Conservation (phyloP, 2,888 invertebrate species). For the Hermodice carunculata region DNA sequence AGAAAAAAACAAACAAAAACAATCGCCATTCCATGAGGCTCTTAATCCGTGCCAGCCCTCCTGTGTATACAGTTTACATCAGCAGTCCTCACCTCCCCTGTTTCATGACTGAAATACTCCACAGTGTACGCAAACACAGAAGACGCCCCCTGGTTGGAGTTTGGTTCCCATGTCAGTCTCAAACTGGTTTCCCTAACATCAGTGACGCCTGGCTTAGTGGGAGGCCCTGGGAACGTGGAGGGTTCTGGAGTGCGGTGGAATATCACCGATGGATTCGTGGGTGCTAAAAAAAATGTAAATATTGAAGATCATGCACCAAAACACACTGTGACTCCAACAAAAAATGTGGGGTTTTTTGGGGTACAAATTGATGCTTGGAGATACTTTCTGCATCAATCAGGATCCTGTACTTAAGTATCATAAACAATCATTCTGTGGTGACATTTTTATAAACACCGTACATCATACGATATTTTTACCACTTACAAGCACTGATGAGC, state of each 20-base stretch:
- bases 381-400: too few species aligned
- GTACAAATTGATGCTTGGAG: too few species aligned
- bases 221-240: conserved; percentile 46
- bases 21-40: too few species aligned
- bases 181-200: conserved; percentile 42
- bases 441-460: too few species aligned
- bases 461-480: too few species aligned
- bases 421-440: too few species aligned
- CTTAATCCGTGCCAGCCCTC: too few species aligned
- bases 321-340: conserved; percentile 65
- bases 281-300: conserved; percentile 51
- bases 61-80: too few species aligned
- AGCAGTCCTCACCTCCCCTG: conserved; percentile 69
- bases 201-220: conserved; percentile 37
- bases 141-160: conserved; percentile 45
- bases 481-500: too few species aligned
- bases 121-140: conserved; percentile 42
- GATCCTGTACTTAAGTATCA: too few species aligned
- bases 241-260: conserved; percentile 49
- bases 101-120: conserved; percentile 72
- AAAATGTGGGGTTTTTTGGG: too few species aligned
- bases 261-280: conserved; percentile 71
- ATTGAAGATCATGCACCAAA: not conserved
- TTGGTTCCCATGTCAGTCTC: conserved; percentile 40
- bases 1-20: too few species aligned